Evolutionary conservation across 2,888 invertebrate species (phyloP), one percentile per base, ranked within the genome.

Genomic region (Metellina segmentata): DNA sequence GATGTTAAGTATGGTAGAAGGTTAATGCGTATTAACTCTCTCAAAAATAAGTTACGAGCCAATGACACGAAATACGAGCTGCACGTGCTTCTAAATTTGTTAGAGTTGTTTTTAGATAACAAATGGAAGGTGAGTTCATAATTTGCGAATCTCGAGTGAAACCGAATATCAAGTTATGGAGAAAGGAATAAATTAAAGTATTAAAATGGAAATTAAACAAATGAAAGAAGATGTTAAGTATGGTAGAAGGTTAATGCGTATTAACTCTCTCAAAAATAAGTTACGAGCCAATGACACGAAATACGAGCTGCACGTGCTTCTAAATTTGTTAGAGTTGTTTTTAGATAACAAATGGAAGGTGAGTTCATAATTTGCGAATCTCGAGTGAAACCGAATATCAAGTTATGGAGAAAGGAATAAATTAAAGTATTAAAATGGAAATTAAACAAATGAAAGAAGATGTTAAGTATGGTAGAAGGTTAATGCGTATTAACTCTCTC

Each of bases 251-350:
- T 6, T 61, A 61, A 8, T 61, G 16, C 16, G 61, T 61, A 61
- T 61, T 61, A 61, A 61, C 61, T 61, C 13, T 5, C 8, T 16
- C 9, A 61, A 8, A 61, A 61, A 16, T 16, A 61, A 61, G 0
- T 61, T 9, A 61, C 6, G 61, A 61, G 13, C 11, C 61, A 61
- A 13, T 6, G 9, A 61, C 11, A 11, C 5, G 61, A 61, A 61
- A 61, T 61, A 61, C 61, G 13, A 7, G 11, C 61, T 9, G 11
- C 61, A 7, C 9, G 11, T 16, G 61, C 61, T 11, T 9, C 61
- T 53, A 53, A 78, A 78, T 61, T 79, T 79, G 13, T 20, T 79
- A 61, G 53, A 13, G 52, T 34, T 20, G 61, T 61, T 79, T 48
- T 61, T 34, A 34, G 34, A 34, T 34, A 34, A 34, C 34, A 34